A percentile compares a stretch with the other conserved stretches of the same genome.
Evolutionary conservation across 1,140 invertebrate genomes (phyloP).

Genomic region (Bombus huntii): DNA sequence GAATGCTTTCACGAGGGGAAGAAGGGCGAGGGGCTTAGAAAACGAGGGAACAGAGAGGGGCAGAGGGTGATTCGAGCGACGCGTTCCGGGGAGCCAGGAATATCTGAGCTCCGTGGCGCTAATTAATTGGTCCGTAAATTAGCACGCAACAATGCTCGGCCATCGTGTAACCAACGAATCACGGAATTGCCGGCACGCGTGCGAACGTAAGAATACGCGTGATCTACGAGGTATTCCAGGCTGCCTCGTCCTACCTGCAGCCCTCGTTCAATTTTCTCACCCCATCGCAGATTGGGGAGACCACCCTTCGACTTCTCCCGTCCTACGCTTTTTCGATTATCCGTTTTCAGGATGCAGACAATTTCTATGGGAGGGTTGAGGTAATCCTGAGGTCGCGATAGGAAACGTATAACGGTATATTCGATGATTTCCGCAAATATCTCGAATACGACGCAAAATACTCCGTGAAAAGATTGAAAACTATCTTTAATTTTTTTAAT

Average conservation of each 20-base stretch:
- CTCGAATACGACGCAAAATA: neutral
- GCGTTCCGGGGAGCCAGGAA: conserved; percentile 53
- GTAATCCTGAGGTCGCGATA: neutral
- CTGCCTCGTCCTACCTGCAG: neutral
- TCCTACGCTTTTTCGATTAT: conserved; percentile 7
- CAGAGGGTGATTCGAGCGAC: conserved; percentile 3
- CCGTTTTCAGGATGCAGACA: neutral
- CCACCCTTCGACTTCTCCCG: neutral
- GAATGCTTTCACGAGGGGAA: no score
- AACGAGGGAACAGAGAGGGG: neutral
- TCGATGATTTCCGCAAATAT: neutral
- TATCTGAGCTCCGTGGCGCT: conserved; percentile 67
- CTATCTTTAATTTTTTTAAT: neutral
- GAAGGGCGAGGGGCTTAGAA: neutral
- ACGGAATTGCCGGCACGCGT: conserved; percentile 67
- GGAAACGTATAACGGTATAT: no score
- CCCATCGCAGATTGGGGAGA: neutral
- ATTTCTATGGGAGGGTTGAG: neutral
- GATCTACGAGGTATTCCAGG: conserved; percentile 78
- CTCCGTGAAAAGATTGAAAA: neutral
- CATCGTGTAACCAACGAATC: conserved; percentile 53
- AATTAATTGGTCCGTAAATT: conserved; percentile 82
- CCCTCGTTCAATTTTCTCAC: neutral
- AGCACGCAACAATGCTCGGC: conserved; percentile 75
- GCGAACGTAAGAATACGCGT: conserved; percentile 72